A percentile compares a stretch with the other conserved stretches of the same genome.
phyloP scores from a whole-genome alignment of 2,888 invertebrate genomes.

The Sclerodermus sp. region DNA sequence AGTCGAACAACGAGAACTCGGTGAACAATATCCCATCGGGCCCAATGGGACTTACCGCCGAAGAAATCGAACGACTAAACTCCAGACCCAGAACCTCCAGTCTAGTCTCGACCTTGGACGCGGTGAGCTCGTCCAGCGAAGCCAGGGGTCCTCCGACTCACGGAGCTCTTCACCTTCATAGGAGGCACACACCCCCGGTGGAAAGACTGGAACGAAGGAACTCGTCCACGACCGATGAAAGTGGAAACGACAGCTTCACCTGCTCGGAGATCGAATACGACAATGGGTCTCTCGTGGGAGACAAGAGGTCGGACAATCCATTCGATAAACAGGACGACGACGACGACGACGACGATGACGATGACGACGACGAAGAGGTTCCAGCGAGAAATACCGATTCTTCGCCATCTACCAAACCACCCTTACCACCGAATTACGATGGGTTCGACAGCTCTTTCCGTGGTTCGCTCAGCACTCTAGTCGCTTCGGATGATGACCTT shows the following conservation, averaged over 20 bases:
- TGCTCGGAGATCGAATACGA: conserved; percentile 98
- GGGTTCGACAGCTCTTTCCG: conserved; percentile 93
- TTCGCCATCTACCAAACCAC: conserved; percentile 63
- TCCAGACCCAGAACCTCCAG: conserved; percentile 86
- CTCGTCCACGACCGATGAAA: conserved; percentile 88
- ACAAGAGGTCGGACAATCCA: conserved; percentile 70
- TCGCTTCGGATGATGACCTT: conserved; percentile 90
- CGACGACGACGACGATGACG: too few relatives aligned
- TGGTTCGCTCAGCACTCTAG: conserved; percentile 89
- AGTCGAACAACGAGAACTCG: conserved; percentile 64
- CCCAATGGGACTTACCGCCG: conserved; percentile 85
- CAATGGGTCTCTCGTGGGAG: conserved; percentile 81
- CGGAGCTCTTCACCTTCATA: conserved; percentile 70
- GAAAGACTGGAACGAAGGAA: conserved; percentile 73
- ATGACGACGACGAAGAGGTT: conserved; percentile 55
- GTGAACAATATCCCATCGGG: conserved; percentile 68
- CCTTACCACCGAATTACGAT: conserved; percentile 79
- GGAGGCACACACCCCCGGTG: conserved; percentile 69
- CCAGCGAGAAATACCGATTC: conserved; percentile 57
- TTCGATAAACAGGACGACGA: conserved; percentile 63
- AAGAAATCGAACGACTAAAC: conserved; percentile 89
- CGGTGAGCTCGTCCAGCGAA: conserved; percentile 88
- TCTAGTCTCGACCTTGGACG: conserved; percentile 88
- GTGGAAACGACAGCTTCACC: conserved; percentile 94
- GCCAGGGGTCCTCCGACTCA: conserved; percentile 72